Base-by-base conservation (phyloP, 2,797 vertebrate species). In the Silurus aristotelis region DNA sequence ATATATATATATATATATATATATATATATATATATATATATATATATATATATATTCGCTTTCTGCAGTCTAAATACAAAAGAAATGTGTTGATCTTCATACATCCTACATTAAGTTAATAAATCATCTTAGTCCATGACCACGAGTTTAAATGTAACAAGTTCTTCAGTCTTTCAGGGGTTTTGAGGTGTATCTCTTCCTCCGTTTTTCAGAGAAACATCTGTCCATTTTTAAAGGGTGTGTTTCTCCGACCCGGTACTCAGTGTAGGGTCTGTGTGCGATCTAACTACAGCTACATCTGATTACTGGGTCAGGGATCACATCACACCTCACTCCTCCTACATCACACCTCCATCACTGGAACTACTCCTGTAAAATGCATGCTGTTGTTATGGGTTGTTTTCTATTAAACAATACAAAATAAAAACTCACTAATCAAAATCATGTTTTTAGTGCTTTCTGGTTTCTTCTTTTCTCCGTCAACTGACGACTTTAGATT, bases 261-360 rank as follows among this genome's bases (percentile, higher is more conserved):
- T 93, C 90, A 77, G 92, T 94, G 93, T 94, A 95, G 92, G 90
- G 90, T 94, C 93, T 94, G 94, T 95, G 87, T 48, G 76, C 87
- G 80, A 84, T 85, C 82, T 43, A 89, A 52, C 19, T 85, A 92
- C 93, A 94, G 94, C 93, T 94, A 95, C 93, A 94, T 95, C 93
- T 95, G 93, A 93, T 92, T 95, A 95, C 94, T 94, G 94, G 93
- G 93, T 94, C 90, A 91, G 92, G 87, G 88, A 90, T 85, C 86
- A 87, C 90, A 90, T 92, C 87, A 63, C 83, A 4, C 87, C 15
- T 58, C 80, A 83, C 52, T 38, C 38, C 0, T 38, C 3, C 27
- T 8, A 1, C 60, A 76, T 80, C 88, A 71, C 10, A 31, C 14
- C 12, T 3, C 66, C 38, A 27, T 38, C n/a, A 4, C 48, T 52